Evolutionary conservation across 1,140 invertebrate species (phyloP).

Genomic region (Uloborus diversus): DNA sequence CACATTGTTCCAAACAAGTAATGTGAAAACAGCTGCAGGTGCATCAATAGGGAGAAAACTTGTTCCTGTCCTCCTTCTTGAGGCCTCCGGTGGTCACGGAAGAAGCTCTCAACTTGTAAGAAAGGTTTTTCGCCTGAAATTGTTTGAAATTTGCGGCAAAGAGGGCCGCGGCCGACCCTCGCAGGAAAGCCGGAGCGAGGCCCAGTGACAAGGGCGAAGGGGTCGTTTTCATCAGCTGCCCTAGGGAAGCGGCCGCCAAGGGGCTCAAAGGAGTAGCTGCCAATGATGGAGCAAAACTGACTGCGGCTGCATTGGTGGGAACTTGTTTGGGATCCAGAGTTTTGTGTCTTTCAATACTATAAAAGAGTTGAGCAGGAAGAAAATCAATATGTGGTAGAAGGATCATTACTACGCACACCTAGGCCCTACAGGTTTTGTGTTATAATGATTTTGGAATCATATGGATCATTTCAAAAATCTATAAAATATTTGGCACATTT

Average conservation of each 20-base stretch:
- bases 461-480: too few relatives aligned
- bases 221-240: conserved; percentile 22
- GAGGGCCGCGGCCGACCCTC: conserved; percentile 22
- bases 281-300: conserved; percentile 9
- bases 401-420: too few relatives aligned
- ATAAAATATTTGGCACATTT: too few relatives aligned
- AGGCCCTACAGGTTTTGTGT: too few relatives aligned
- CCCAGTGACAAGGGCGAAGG: conserved; percentile 20
- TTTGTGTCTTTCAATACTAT: conserved; percentile 41
- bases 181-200: conserved; percentile 24
- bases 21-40: not conserved
- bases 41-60: conserved; percentile 26
- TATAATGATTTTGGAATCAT: too few relatives aligned
- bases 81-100: not conserved
- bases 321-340: conserved; percentile 17
- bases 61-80: conserved; percentile 33
- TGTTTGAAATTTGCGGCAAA: conserved; percentile 47
- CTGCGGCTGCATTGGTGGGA: not conserved
- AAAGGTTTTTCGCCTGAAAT: conserved; percentile 26
- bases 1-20: not conserved
- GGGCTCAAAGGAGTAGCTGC: conserved; percentile 8
- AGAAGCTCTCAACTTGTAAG: conserved; percentile 29
- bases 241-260: conserved; percentile 15
- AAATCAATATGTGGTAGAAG: too few relatives aligned
- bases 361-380: too few relatives aligned